These are phyloP conservation scores for Labia minor DNA, from an alignment of 2,888 invertebrate genomes.

Conservation along the genomic window DNA sequence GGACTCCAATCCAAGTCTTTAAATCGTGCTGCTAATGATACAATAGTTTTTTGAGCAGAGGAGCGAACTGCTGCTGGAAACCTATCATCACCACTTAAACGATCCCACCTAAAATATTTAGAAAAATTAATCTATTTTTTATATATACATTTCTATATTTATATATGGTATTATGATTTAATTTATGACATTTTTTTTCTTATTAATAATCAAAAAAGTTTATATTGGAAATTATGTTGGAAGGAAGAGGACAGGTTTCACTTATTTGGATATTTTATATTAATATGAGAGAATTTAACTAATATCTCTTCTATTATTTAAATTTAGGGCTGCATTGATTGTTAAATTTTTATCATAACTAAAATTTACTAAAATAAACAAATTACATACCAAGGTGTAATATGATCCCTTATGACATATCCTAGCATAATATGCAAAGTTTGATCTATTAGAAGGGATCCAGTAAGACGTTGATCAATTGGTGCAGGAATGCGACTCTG, in stretches of 20 bases:
- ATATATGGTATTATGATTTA: no score
- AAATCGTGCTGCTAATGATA: constrained; percentile 49
- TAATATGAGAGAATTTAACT: no score
- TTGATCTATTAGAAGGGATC: constrained; percentile 75
- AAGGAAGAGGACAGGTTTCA: no score
- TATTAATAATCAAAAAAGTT: no score
- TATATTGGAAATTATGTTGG: no score
- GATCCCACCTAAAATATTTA: constrained; percentile 44
- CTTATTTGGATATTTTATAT: no score
- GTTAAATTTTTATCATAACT: no score
- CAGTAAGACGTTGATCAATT: constrained; percentile 56
- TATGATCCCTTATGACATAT: constrained; percentile 70
- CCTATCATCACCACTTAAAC: constrained; percentile 54
- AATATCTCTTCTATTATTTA: no score
- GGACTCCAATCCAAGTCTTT: constrained; percentile 87
- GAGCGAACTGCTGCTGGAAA: constrained; percentile 58
- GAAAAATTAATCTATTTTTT: constrained; percentile 58
- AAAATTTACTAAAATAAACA: no score
- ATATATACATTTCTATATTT: no score
- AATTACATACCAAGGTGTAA: constrained; percentile 53
- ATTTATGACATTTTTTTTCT: no score
- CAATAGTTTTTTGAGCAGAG: constrained; percentile 58
- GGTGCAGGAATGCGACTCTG: not conserved
- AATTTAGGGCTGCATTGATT: no score
- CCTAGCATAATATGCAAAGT: constrained; percentile 73